These are phyloP conservation scores for Drosophila affinis DNA, from an alignment of 2,888 invertebrate species.

Conservation along the genomic window DNA sequence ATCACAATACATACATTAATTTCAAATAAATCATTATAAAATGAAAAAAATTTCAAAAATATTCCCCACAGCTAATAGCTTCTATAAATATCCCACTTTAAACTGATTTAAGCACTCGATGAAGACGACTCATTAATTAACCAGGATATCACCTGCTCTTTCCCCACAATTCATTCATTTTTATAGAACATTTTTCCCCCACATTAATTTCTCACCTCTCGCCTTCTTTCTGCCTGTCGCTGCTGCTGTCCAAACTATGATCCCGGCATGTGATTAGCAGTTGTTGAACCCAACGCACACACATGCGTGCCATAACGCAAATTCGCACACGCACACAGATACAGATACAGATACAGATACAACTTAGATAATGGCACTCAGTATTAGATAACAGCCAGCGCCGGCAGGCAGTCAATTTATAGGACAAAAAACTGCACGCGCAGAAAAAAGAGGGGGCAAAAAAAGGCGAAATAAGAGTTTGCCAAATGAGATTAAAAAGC, in stretches of 20 bases:
- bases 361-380: constrained; percentile 51
- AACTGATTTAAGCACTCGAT: constrained; percentile 21
- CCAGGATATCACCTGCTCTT: constrained; percentile 28
- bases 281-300: constrained; percentile 67
- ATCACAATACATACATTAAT: background rate
- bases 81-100: constrained; percentile 24
- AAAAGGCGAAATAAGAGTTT: constrained; percentile 11
- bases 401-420: constrained; percentile 33
- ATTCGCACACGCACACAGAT: constrained; percentile 43
- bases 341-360: constrained; percentile 19
- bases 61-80: constrained; percentile 24
- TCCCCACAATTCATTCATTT: constrained; percentile 33
- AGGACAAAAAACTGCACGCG: constrained; percentile 35
- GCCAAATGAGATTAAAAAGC: constrained; percentile 55
- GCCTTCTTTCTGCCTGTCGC: constrained; percentile 11
- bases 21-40: background rate
- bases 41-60: background rate
- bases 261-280: constrained; percentile 71
- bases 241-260: constrained; percentile 32
- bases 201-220: background rate
- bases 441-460: background rate
- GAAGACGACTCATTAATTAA: constrained; percentile 28
- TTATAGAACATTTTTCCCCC: constrained; percentile 26
- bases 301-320: constrained; percentile 33
- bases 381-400: constrained; percentile 61